Conservation (phyloP, 2,797 vertebrate genomes). For the Pampus argenteus region DNA sequence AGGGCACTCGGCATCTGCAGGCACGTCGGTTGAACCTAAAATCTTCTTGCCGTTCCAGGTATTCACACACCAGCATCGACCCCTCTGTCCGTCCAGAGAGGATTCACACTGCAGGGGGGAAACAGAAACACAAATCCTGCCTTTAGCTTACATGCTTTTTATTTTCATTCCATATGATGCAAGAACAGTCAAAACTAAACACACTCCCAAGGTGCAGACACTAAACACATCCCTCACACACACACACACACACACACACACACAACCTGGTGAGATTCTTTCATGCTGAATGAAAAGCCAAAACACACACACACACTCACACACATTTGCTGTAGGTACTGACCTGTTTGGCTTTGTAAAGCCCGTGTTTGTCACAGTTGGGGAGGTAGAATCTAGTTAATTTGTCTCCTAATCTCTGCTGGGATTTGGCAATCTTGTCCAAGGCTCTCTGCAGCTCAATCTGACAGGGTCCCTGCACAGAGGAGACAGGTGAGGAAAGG, state of each 20-base stretch:
- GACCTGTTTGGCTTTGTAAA: slow-evolving; percentile 96
- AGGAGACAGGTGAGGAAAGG: neutral
- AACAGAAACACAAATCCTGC: slow-evolving; percentile 1
- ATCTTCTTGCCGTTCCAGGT: slow-evolving; percentile 91
- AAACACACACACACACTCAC: slow-evolving; percentile 12
- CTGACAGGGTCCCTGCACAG: slow-evolving; percentile 90
- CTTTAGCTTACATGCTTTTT: slow-evolving; percentile 8
- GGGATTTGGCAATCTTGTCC: slow-evolving; percentile 87
- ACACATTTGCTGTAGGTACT: slow-evolving; percentile 1
- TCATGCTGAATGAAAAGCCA: slow-evolving; percentile 28
- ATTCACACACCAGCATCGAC: slow-evolving; percentile 94
- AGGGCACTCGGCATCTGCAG: slow-evolving; percentile 89
- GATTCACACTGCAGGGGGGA: slow-evolving; percentile 89
- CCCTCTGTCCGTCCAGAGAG: slow-evolving; percentile 88
- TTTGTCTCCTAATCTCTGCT: slow-evolving; percentile 87
- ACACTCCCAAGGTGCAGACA: slow-evolving; percentile 35
- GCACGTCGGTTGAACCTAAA: slow-evolving; percentile 84
- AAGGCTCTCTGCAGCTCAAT: slow-evolving; percentile 90
- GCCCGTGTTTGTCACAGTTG: slow-evolving; percentile 93
- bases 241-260: slow-evolving; percentile 27
- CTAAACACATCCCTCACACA: slow-evolving; percentile 8
- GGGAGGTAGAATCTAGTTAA: slow-evolving; percentile 94
- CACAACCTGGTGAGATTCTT: slow-evolving; percentile 43
- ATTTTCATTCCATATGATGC: slow-evolving; percentile 6
- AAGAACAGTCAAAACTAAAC: no score